These are phyloP conservation scores for Diaphora mendica DNA, from an alignment of 2,888 invertebrate species.

Conservation along the genomic window DNA sequence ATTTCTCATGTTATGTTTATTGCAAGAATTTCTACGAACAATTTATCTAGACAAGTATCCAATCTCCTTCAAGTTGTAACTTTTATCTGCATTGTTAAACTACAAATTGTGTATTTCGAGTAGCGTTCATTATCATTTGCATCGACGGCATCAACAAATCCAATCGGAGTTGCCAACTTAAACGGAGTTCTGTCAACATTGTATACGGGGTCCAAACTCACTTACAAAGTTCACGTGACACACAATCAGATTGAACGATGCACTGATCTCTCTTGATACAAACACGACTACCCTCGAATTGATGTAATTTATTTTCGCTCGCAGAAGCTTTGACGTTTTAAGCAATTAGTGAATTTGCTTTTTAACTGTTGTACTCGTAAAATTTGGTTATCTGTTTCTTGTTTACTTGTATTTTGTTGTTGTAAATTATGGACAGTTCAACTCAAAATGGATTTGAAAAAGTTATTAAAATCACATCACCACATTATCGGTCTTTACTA, in stretches of 20 bases:
- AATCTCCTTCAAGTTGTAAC: neutral
- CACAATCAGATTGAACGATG: constrained; percentile 16
- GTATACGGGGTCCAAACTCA: constrained; percentile 40
- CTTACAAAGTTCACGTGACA: constrained; percentile 41
- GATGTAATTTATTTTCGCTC: neutral
- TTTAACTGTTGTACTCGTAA: neutral
- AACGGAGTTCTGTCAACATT: constrained; percentile 52
- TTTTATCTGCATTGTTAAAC: neutral
- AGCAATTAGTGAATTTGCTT: neutral
- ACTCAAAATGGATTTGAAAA: neutral
- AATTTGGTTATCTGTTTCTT: neutral
- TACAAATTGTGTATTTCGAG: neutral
- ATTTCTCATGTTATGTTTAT: neutral
- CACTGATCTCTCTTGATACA: neutral
- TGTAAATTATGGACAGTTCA: neutral
- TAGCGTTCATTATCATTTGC: constrained; percentile 12
- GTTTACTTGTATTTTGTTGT: neutral
- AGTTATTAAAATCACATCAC: too few relatives aligned
- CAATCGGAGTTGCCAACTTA: constrained; percentile 35
- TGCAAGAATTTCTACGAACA: neutral
- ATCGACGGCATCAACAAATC: constrained; percentile 22
- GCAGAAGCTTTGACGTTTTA: neutral
- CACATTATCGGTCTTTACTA: too few relatives aligned
- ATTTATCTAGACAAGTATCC: neutral
- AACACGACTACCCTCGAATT: neutral